phyloP scores from a whole-genome alignment of 2,888 invertebrate genomes.

The Aporophyla lueneburgensis region DNA sequence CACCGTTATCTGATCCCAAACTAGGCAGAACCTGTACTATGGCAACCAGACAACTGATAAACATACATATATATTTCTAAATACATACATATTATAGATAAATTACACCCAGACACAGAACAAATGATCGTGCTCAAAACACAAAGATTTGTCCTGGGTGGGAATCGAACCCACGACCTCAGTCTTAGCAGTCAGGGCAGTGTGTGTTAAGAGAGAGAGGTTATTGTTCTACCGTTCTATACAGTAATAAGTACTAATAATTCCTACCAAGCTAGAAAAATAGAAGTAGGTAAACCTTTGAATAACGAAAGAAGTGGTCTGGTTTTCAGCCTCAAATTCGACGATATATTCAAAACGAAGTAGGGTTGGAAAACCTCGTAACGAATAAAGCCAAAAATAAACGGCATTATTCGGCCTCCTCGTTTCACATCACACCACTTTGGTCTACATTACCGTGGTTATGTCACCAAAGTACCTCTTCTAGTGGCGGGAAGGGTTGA shows the following conservation, averaged over 20 bases:
- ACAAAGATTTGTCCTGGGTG: too few relatives aligned
- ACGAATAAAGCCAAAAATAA: slow-evolving; percentile 14
- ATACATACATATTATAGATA: too few relatives aligned
- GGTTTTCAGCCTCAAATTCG: slow-evolving; percentile 16
- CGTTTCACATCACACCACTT: slow-evolving; percentile 22
- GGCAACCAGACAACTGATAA: too few relatives aligned
- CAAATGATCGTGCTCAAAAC: too few relatives aligned
- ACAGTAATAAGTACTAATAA: background rate
- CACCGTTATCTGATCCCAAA: too few relatives aligned
- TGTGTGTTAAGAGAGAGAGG: background rate
- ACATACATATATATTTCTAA: too few relatives aligned
- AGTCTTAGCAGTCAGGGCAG: too few relatives aligned
- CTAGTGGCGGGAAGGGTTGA: slow-evolving; percentile 28
- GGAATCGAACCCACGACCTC: too few relatives aligned
- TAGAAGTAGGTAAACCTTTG: background rate
- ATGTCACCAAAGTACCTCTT: slow-evolving; percentile 35
- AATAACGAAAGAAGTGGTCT: slow-evolving; percentile 5
- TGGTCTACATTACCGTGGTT: slow-evolving; percentile 39
- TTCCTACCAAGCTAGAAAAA: background rate
- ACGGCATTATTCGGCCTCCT: slow-evolving; percentile 17
- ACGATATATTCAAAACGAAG: slow-evolving; percentile 31
- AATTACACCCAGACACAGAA: too few relatives aligned
- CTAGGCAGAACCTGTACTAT: too few relatives aligned
- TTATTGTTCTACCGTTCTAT: background rate
- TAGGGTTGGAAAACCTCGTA: slow-evolving; percentile 13